Evolutionary conservation across 1,140 invertebrate genomes (phyloP).

Genomic region (Magallana angulata): DNA sequence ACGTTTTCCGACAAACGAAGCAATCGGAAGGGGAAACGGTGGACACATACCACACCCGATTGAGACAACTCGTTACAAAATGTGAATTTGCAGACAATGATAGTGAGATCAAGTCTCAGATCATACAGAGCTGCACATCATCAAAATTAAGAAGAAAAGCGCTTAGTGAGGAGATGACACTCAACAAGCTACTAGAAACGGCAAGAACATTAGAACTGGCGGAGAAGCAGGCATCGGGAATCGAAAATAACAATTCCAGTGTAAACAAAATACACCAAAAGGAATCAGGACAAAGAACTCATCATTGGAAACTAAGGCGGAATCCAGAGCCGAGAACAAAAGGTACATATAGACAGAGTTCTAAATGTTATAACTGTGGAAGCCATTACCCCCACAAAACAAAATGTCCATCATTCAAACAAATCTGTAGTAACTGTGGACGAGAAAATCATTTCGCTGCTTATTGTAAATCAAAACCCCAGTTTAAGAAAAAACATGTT

Average conservation of each 20-base stretch:
- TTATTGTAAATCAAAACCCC: neutral
- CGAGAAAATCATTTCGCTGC: neutral
- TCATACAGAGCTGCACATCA: slow-evolving; percentile 59
- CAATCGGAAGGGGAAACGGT: slow-evolving; percentile 25
- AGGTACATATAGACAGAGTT: neutral
- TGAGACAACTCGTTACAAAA: slow-evolving; percentile 45
- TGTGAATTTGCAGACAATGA: slow-evolving; percentile 53
- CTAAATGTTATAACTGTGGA: slow-evolving; percentile 56
- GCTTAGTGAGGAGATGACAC: slow-evolving; percentile 45
- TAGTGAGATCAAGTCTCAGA: slow-evolving; percentile 57
- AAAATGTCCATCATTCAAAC: slow-evolving; percentile 15
- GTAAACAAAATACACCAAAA: neutral
- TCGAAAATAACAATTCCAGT: neutral
- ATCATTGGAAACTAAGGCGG: neutral
- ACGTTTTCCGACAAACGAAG: slow-evolving; percentile 40
- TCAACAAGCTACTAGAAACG: slow-evolving; percentile 10
- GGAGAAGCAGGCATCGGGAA: neutral
- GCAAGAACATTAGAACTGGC: slow-evolving; percentile 34
- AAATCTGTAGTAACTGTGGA: neutral
- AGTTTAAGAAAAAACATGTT: too few relatives aligned
- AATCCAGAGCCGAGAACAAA: neutral
- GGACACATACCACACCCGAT: slow-evolving; percentile 53
- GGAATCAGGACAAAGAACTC: neutral
- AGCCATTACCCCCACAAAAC: slow-evolving; percentile 40
- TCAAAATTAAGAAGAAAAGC: slow-evolving; percentile 49